Conservation (phyloP, 2,113 vertebrate genomes). For the Tretioscincus oriximinensis region DNA sequence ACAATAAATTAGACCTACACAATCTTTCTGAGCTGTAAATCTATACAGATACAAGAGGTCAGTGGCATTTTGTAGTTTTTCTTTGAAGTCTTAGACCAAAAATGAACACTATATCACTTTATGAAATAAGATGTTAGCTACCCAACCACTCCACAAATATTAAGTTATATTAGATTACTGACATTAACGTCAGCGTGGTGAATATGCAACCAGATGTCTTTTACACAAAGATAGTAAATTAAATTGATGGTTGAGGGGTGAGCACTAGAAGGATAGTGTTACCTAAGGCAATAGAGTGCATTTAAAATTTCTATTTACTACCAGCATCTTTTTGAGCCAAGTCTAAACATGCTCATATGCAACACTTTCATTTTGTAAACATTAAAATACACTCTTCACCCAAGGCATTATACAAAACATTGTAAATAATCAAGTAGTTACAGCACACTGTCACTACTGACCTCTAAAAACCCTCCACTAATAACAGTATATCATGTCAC, state of each 20-base stretch:
- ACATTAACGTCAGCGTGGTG: slow-evolving; percentile 70
- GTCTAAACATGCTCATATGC: neutral
- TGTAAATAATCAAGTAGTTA: slow-evolving; percentile 53
- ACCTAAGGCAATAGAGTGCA: slow-evolving; percentile 70
- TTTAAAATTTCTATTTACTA: slow-evolving; percentile 75
- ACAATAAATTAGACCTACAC: neutral
- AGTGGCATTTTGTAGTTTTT: neutral
- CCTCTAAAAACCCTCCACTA: slow-evolving; percentile 66
- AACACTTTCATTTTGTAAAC: neutral
- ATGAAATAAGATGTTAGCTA: neutral
- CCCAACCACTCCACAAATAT: slow-evolving; percentile 53
- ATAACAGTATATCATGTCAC: slow-evolving; percentile 78
- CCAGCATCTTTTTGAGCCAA: slow-evolving; percentile 68
- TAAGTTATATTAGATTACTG: slow-evolving; percentile 71
- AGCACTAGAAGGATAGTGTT: slow-evolving; percentile 77
- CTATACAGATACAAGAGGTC: neutral
- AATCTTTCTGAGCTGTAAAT: neutral
- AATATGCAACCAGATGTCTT: slow-evolving; percentile 54
- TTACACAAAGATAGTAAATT: slow-evolving; percentile 62
- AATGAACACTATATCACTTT: neutral
- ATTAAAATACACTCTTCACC: neutral
- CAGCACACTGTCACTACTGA: slow-evolving; percentile 52
- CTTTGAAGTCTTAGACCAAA: neutral
- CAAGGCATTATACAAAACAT: slow-evolving; percentile 22
- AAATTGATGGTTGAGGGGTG: slow-evolving; percentile 36